Evolutionary conservation across 2,888 invertebrate genomes (phyloP).

Genomic region (Linnaemya tessellans): DNA sequence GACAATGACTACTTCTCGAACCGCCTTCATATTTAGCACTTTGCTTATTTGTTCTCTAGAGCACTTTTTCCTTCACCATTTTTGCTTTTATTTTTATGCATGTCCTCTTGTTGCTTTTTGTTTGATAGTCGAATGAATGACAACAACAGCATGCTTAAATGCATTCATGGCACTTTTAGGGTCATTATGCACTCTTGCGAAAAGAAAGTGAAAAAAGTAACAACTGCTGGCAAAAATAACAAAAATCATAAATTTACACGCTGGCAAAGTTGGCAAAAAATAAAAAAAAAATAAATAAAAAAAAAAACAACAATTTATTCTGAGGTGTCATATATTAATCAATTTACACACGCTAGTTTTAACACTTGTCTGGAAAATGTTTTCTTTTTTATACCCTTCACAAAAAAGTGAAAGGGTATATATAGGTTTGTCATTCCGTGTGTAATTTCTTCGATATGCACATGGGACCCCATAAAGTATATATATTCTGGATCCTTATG

Average conservation of each 20-base stretch:
- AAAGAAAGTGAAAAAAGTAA: slow-evolving; percentile 59
- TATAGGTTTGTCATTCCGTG: no score
- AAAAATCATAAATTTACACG: slow-evolving; percentile 29
- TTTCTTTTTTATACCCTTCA: no score
- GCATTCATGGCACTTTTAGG: slow-evolving; percentile 65
- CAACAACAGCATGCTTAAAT: slow-evolving; percentile 57
- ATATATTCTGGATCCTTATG: no score
- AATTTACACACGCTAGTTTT: not conserved
- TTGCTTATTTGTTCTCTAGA: slow-evolving; percentile 44
- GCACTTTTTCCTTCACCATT: not conserved
- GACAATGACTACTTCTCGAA: not conserved
- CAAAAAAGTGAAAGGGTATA: no score
- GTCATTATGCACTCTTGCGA: slow-evolving; percentile 63
- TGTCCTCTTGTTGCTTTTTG: slow-evolving; percentile 31
- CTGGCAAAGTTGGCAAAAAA: not conserved
- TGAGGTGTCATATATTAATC: not conserved
- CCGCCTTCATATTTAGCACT: not conserved
- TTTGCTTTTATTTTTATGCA: slow-evolving; percentile 39
- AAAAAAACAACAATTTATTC: not conserved
- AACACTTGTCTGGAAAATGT: not conserved
- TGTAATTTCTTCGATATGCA: no score
- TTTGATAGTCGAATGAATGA: slow-evolving; percentile 43
- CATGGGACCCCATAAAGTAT: no score
- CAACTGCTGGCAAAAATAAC: slow-evolving; percentile 4
- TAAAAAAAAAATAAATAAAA: no score